Conservation (phyloP, 2,113 vertebrate species). For the Microcebus griseorufus region DNA sequence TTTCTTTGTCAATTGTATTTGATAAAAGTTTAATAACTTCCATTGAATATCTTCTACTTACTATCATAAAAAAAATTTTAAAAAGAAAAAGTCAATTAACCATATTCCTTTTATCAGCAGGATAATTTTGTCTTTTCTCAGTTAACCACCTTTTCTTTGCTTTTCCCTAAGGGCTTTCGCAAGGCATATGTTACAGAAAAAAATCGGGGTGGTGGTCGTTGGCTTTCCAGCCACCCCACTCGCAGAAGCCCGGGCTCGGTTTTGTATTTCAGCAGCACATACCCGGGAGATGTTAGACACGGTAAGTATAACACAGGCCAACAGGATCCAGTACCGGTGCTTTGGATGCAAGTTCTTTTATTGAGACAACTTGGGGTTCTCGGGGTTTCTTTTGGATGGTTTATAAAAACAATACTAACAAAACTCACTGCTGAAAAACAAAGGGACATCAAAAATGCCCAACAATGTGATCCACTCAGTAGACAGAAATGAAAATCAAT, state of each 20-base stretch:
- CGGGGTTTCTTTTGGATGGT: neutral
- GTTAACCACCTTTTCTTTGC: neutral
- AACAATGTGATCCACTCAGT: neutral
- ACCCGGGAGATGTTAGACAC: constrained; percentile 92
- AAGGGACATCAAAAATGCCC: neutral
- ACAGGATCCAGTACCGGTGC: neutral
- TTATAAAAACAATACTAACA: neutral
- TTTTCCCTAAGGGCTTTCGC: constrained; percentile 89
- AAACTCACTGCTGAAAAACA: neutral
- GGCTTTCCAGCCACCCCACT: constrained; percentile 96
- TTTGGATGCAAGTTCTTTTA: neutral
- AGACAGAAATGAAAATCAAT: constrained; percentile 7
- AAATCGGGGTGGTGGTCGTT: constrained; percentile 94
- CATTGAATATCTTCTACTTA: neutral
- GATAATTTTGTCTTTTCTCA: neutral
- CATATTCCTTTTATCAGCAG: neutral
- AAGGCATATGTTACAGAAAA: constrained; percentile 90
- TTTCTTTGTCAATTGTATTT: neutral
- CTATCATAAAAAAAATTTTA: neutral
- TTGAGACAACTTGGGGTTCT: neutral
- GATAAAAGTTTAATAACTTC: neutral
- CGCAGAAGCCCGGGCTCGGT: constrained; percentile 92
- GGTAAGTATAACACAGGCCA: constrained; percentile 83
- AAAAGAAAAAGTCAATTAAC: neutral
- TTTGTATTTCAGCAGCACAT: constrained; percentile 93